Percentiles rank a stretch among this genome's conserved stretches.
Conservation (phyloP, 2,888 invertebrate genomes). For the Conchocele bisecta region DNA sequence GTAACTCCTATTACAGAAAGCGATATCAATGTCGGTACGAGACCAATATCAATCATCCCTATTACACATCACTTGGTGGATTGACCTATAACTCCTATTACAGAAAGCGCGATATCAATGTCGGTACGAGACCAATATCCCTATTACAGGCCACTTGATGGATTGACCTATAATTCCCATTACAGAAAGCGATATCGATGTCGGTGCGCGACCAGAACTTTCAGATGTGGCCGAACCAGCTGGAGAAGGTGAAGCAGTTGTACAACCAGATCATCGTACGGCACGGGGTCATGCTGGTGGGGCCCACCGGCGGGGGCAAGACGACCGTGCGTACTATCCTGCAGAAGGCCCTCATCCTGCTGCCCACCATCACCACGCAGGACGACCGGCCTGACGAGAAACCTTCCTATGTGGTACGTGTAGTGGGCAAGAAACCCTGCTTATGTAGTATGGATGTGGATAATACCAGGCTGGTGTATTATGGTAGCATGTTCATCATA, state of each 20-base stretch:
- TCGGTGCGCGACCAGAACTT: conserved; percentile 79
- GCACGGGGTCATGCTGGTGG: conserved; percentile 83
- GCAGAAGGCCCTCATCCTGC: conserved; percentile 80
- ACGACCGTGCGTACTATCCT: conserved; percentile 80
- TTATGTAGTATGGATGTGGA: conserved; percentile 46
- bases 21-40: too few relatives aligned
- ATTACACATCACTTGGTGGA: too few relatives aligned
- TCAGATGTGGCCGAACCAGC: conserved; percentile 81
- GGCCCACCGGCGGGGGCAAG: conserved; percentile 82
- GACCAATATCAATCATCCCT: too few relatives aligned
- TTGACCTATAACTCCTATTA: too few relatives aligned
- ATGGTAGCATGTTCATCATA: too few relatives aligned
- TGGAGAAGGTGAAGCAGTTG: conserved; percentile 82
- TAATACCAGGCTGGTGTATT: too few relatives aligned
- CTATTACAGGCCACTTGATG: too few relatives aligned
- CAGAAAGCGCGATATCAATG: too few relatives aligned
- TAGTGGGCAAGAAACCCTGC: conserved; percentile 56
- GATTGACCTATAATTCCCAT: not conserved
- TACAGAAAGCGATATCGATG: conserved; percentile 80
- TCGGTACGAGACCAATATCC: too few relatives aligned
- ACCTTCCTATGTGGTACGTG: too few relatives aligned
- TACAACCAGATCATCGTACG: conserved; percentile 82
- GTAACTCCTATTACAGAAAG: too few relatives aligned
- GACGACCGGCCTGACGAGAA: conserved; percentile 53
- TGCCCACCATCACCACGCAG: conserved; percentile 76